Percentiles rank a stretch among this genome's conserved stretches.
phyloP scores from a whole-genome alignment of 1,140 invertebrate species.

The Aethina tumida region DNA sequence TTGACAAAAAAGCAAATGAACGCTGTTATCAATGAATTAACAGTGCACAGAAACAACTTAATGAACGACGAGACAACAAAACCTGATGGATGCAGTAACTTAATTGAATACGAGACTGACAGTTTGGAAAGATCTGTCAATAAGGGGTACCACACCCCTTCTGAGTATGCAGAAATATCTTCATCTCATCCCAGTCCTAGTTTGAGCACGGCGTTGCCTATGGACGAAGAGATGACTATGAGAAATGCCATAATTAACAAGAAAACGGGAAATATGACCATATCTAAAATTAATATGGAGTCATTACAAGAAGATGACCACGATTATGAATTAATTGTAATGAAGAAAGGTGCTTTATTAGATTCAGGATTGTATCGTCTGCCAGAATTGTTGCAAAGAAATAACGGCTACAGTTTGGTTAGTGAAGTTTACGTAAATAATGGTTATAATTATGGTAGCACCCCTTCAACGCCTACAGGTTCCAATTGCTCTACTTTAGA shows the following conservation, averaged over 20 bases:
- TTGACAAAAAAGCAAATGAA: conserved; percentile 46
- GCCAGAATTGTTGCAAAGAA: conserved; percentile 41
- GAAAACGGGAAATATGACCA: conserved; percentile 47
- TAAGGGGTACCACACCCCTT: conserved; percentile 43
- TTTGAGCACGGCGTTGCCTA: conserved; percentile 54
- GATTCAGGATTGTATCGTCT: conserved; percentile 36
- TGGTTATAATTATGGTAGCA: conserved; percentile 55
- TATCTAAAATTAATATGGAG: conserved; percentile 41
- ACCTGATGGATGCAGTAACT: conserved; percentile 12
- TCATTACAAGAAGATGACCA: conserved; percentile 29
- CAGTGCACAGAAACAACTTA: conserved; percentile 35
- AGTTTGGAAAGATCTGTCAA: conserved; percentile 58
- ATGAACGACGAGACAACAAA: conserved; percentile 8
- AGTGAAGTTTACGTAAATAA: conserved; percentile 72
- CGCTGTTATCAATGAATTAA: conserved; percentile 45
- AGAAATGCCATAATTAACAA: conserved; percentile 55
- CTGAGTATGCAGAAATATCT: conserved; percentile 50
- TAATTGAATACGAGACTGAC: conserved; percentile 62
- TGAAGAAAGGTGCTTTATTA: conserved; percentile 39
- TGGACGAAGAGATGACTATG: conserved; percentile 70
- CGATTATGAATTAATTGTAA: conserved; percentile 40
- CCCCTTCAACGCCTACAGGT: conserved; percentile 45
- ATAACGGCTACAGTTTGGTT: conserved; percentile 54
- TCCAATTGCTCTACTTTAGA: conserved; percentile 52
- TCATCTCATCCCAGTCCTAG: conserved; percentile 59